phyloP scores from a whole-genome alignment of 2,797 vertebrate genomes.

The Coccyzus lansbergi region DNA sequence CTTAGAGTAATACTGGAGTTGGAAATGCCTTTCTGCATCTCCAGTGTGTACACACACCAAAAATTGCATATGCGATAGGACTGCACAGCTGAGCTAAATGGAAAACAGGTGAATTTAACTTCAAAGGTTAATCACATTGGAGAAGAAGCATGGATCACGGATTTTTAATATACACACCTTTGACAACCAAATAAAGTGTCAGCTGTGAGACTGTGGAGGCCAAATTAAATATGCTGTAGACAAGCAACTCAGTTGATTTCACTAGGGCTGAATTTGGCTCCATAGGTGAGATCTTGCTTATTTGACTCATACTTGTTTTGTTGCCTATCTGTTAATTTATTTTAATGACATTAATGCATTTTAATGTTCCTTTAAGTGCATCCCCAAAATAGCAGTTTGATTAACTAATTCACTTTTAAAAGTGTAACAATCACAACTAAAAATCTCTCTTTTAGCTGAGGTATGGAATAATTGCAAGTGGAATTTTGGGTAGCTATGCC shows the following conservation, averaged over 20 bases:
- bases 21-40: neutral
- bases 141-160: neutral
- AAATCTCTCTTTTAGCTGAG: slow-evolving; percentile 22
- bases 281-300: slow-evolving; percentile 4
- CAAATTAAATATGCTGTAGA: slow-evolving; percentile 46
- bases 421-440: slow-evolving; percentile 32
- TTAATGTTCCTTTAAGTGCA: slow-evolving; percentile 56
- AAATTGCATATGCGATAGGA: neutral
- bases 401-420: slow-evolving; percentile 35
- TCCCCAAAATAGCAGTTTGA: slow-evolving; percentile 58
- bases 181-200: slow-evolving; percentile 45
- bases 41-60: neutral
- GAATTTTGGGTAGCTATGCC: slow-evolving; percentile 1
- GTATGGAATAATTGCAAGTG: slow-evolving; percentile 1
- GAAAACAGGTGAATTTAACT: slow-evolving; percentile 26
- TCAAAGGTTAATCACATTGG: slow-evolving; percentile 29
- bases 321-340: slow-evolving; percentile 44
- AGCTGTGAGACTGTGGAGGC: neutral
- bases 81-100: neutral
- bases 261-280: slow-evolving; percentile 12
- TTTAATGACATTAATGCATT: slow-evolving; percentile 56
- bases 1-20: neutral
- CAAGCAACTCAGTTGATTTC: slow-evolving; percentile 19
- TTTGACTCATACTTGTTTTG: slow-evolving; percentile 41
- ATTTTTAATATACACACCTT: slow-evolving; percentile 31